Conservation (phyloP, 2,797 vertebrate genomes). For the Lagorchestes hirsutus region DNA sequence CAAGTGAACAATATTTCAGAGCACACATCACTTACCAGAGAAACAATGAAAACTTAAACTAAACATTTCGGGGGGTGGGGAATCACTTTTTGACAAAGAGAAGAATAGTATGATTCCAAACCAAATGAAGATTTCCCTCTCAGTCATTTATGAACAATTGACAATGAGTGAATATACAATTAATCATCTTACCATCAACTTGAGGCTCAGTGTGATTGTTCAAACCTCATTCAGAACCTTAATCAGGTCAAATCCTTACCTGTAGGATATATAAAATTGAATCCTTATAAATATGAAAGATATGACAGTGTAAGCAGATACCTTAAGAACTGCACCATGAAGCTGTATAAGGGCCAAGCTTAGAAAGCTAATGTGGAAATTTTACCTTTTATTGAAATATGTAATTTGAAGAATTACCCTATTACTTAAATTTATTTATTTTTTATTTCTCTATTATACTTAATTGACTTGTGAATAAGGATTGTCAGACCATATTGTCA, state of each 20-base stretch:
- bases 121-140: background rate
- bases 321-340: background rate
- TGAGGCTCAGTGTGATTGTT: background rate
- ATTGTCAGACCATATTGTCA: background rate
- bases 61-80: background rate
- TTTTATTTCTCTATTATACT: background rate
- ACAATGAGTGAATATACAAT: background rate
- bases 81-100: background rate
- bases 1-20: background rate
- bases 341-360: background rate
- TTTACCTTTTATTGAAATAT: background rate
- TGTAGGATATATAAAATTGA: background rate
- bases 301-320: background rate
- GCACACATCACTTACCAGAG: background rate
- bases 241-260: background rate
- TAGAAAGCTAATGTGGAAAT: background rate
- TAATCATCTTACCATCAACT: background rate
- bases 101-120: background rate
- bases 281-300: background rate
- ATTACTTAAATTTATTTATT: background rate
- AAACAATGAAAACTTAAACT: background rate
- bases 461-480: background rate
- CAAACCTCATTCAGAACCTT: background rate
- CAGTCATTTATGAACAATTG: background rate
- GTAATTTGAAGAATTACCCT: background rate